A percentile compares a stretch with the other conserved stretches of the same genome.
These are phyloP conservation scores for Myzus persicae DNA, from an alignment of 1,140 invertebrate species.

Conservation along the genomic window DNA sequence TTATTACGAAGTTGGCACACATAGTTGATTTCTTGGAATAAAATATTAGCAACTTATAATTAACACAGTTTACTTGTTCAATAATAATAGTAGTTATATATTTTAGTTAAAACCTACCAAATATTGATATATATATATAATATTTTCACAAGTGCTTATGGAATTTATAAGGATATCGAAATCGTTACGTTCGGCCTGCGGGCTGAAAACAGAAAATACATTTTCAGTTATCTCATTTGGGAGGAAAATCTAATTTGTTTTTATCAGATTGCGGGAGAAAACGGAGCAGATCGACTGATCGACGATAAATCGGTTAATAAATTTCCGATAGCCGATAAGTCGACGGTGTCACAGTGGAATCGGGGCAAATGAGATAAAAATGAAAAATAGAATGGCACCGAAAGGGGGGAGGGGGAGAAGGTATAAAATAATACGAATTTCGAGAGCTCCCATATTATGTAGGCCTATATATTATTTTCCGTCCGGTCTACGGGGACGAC, in stretches of 20 bases:
- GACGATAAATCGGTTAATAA: background rate
- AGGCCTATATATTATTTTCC: background rate
- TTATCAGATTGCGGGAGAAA: background rate
- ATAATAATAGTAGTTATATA: background rate
- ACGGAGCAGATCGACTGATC: background rate
- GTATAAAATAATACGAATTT: background rate
- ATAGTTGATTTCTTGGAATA: background rate
- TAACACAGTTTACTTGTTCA: background rate
- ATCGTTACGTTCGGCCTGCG: background rate
- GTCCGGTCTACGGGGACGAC: background rate
- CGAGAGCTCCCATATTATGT: background rate
- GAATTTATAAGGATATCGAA: background rate
- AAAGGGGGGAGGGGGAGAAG: too few relatives aligned
- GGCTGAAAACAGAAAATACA: background rate
- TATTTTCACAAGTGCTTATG: background rate
- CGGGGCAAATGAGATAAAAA: background rate
- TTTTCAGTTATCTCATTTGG: background rate
- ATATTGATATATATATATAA: background rate
- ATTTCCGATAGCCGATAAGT: background rate
- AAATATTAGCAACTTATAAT: background rate
- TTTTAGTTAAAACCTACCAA: background rate
- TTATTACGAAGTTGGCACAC: background rate
- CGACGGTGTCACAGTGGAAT: background rate
- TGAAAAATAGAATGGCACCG: background rate
- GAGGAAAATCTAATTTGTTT: background rate